phyloP scores from a whole-genome alignment of 2,888 invertebrate species.

The Drosophila atripex region DNA sequence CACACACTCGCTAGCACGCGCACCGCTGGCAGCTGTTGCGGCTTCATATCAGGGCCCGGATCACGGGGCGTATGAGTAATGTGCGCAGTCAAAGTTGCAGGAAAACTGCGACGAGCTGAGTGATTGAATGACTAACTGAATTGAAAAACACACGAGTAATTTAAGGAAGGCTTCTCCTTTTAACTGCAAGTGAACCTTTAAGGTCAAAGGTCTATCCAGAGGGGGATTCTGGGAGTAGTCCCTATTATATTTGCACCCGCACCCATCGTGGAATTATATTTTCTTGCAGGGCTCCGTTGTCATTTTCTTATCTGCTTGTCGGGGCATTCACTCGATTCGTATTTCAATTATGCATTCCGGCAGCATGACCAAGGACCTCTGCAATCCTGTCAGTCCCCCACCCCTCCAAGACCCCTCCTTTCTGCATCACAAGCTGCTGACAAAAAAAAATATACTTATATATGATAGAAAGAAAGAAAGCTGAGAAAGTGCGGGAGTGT shows the following conservation, averaged over 20 bases:
- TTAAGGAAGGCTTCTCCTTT: neutral
- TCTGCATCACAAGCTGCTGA: constrained; percentile 38
- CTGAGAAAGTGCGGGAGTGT: neutral
- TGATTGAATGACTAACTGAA: constrained; percentile 2
- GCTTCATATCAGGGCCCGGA: constrained; percentile 63
- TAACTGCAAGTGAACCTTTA: neutral
- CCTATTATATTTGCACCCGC: neutral
- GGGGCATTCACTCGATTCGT: constrained; percentile 51
- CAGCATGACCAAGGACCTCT: constrained; percentile 55
- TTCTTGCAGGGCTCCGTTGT: constrained; percentile 6
- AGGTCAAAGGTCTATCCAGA: neutral
- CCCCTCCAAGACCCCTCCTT: no score
- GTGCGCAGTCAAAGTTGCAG: constrained; percentile 18
- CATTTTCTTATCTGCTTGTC: constrained; percentile 35
- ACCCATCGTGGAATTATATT: neutral
- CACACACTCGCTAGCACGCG: constrained; percentile 1
- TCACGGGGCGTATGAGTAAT: constrained; percentile 61
- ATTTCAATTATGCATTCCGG: constrained; percentile 75
- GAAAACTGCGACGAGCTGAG: constrained; percentile 12
- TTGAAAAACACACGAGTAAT: no score
- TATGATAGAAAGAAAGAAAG: neutral
- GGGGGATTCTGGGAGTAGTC: neutral
- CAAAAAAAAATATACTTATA: neutral
- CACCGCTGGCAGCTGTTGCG: constrained; percentile 64
- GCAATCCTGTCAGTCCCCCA: constrained; percentile 11